Evolutionary conservation across 2,888 invertebrate genomes (phyloP).

Genomic region (Spodoptera picta): DNA sequence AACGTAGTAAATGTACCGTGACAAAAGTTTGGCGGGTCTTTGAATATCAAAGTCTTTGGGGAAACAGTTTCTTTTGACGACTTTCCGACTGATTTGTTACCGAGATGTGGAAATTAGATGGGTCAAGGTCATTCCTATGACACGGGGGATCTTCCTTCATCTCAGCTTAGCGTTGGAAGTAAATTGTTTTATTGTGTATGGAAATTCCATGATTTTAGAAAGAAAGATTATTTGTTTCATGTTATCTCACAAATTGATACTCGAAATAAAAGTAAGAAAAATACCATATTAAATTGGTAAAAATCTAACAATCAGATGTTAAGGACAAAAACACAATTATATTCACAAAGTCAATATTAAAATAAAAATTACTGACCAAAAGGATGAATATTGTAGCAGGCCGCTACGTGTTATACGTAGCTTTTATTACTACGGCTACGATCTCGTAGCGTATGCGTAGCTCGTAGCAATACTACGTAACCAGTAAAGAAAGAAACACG

Average conservation of each 20-base stretch:
- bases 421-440: not conserved
- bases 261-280: no score
- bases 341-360: no score
- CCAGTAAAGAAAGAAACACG: no score
- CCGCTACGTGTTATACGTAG: not conserved
- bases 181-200: not conserved
- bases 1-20: slow-evolving; percentile 12
- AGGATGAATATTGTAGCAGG: no score
- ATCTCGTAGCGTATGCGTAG: slow-evolving; percentile 1
- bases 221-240: no score
- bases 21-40: slow-evolving; percentile 31
- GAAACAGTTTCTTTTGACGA: slow-evolving; percentile 1
- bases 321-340: no score
- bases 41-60: slow-evolving; percentile 33
- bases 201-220: no score
- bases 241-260: no score
- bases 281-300: no score
- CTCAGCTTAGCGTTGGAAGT: slow-evolving; percentile 2
- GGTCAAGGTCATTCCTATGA: slow-evolving; percentile 30
- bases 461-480: no score
- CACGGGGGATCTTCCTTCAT: slow-evolving; percentile 10
- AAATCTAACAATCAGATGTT: no score
- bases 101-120: slow-evolving; percentile 24
- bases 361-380: no score
- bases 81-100: slow-evolving; percentile 38